Base-by-base conservation (phyloP, 1,140 invertebrate genomes). In the Temnothorax longispinosus region DNA sequence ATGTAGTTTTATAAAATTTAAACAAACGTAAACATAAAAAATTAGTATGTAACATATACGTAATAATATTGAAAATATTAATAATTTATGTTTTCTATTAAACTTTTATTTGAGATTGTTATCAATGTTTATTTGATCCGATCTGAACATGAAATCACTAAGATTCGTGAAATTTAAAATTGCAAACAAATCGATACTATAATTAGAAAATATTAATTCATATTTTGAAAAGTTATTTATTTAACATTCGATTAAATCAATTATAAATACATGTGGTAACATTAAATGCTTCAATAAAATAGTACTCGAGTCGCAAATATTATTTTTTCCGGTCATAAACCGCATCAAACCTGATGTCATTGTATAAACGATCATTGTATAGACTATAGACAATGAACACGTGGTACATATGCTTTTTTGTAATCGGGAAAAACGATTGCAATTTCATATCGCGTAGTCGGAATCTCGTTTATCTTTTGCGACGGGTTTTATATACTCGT, bases 381-480 rank as follows among this genome's bases (percentile, higher is more conserved):
- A 27, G 27, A 27, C 27, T 27, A 27, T 27, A 27, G 27, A 27
- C 21, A 81, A 44, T 32, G 41, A 47, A 77, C 21, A 21, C n/a
- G 6, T n/a, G 18, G 27, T 62, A 62, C 58, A 50, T 6, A 50
- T 13, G 2, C 7, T 41, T 71, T 67, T 54, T 81, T 13, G 10
- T 52, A 71, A 71, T 81, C 38, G 15, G 15, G 38, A 71, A 64
- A 71, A 56, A 67, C 64, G 18, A 81, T 71, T 38, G 64, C 50
- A 71, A 44, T 81, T 81, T 54, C 21, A 56, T 81, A 71, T 58
- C 64, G 50, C 35, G 3, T 15, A 67, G 47, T 81, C 38, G 77
- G 64, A 71, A 56, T 81, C 78, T 56, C 64, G 21, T 71, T 81
- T 71, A 52, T 52, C 64, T 69, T 47, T 81, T 71, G 77, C 64